Base-by-base conservation (phyloP, 2,113 vertebrate genomes). In the Rhineura floridana region DNA sequence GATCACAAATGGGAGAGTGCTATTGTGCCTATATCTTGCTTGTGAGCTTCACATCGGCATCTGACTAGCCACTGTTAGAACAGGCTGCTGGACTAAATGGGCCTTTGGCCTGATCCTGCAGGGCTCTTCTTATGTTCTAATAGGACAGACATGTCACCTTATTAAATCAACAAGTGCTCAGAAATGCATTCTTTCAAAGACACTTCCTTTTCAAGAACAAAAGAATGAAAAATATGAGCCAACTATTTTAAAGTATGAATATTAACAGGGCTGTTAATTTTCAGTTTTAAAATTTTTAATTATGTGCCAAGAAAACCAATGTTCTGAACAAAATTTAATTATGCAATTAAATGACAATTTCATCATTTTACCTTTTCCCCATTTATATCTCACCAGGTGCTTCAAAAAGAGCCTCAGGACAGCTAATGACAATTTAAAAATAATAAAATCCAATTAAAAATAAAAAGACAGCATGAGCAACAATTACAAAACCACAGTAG, bases 281-380 rank as follows among this genome's bases (percentile, higher is more conserved):
- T 80, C 48, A 69, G 19, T 25, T 17, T 33, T 15, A 17, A 81
- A 72, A 62, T n/a, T 46, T 15, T 36, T 17, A 72, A 62, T 39
- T 79, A 77, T 33, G 76, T 73, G 39, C 39, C 78, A 87, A 81
- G 78, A 87, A 87, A 81, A 73, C 52, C 3, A 70, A 55, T 36
- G 36, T 62, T 70, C 52, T 73, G 78, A 25, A 59, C 17, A 87
- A 72, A 3, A 46, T 62, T 44, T 36, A 63, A 62, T 42, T 6
- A 72, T 44, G 36, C 21, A 44, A 73, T 87, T 80, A 84, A 84
- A 59, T 84, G 13, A 73, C 75, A 30, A 59, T 62, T 39, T 30
- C 7, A 59, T 84, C 48, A 55, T n/a, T 78, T 12, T 42, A 28
- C 9, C 52, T 81, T 4, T 12, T 25, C 12, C 73, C 15, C 12